Percentiles rank a stretch among this genome's conserved stretches.
Conservation (phyloP, 2,113 vertebrate species). For the Dermatemys mawii region DNA sequence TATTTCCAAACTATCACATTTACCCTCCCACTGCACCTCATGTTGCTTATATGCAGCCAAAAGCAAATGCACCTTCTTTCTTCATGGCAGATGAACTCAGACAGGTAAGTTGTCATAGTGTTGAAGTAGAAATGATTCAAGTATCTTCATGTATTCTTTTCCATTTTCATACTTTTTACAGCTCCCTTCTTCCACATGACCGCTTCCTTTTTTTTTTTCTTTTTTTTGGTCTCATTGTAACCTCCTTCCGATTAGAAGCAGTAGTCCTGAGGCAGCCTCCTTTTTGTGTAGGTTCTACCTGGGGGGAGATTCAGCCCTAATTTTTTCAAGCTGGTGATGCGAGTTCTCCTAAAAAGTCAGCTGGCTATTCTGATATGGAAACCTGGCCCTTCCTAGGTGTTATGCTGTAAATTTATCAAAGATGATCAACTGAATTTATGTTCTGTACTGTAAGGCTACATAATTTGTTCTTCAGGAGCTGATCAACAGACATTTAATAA, state of each 20-base stretch:
- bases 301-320: neutral
- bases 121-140: neutral
- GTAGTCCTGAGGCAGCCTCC: neutral
- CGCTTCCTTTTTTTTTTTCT: neutral
- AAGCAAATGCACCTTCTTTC: slow-evolving; percentile 99
- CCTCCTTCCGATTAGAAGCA: neutral
- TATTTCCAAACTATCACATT: slow-evolving; percentile 98
- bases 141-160: neutral
- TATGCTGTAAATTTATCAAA: neutral
- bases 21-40: slow-evolving; percentile 97
- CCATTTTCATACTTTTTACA: too few species aligned
- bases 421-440: neutral
- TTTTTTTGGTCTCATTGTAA: neutral
- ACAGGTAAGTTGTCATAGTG: slow-evolving; percentile 84
- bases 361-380: neutral
- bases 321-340: neutral
- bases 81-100: slow-evolving; percentile 99
- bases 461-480: slow-evolving; percentile 86
- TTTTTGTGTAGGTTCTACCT: neutral
- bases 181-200: neutral
- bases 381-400: neutral
- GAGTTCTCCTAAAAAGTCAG: neutral
- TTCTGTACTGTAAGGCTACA: slow-evolving; percentile 5
- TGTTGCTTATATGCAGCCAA: slow-evolving; percentile 99
- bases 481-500: slow-evolving; percentile 98